phyloP scores from a whole-genome alignment of 2,113 vertebrate genomes.

The Lota lota region DNA sequence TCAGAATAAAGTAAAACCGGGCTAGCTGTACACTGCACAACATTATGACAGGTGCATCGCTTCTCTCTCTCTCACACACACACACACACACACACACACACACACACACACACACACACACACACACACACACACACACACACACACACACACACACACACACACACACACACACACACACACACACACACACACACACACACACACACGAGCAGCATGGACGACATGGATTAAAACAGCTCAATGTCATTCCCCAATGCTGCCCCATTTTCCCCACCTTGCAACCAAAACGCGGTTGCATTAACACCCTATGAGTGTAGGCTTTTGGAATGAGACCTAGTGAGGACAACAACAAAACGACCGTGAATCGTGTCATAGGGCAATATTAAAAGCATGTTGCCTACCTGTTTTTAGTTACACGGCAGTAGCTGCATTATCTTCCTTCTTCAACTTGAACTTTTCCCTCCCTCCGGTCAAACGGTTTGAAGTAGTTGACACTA shows the following conservation, averaged over 20 bases:
- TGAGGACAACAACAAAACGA: slow-evolving; percentile 25
- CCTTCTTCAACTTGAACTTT: slow-evolving; percentile 69
- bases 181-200: slow-evolving; percentile 11
- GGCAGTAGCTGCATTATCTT: slow-evolving; percentile 61
- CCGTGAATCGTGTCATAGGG: slow-evolving; percentile 12
- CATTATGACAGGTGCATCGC: too few relatives aligned
- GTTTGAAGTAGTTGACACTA: slow-evolving; percentile 51
- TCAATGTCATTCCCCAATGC: slow-evolving; percentile 59
- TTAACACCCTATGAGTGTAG: slow-evolving; percentile 31
- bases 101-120: too few relatives aligned
- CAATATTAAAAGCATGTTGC: slow-evolving; percentile 34
- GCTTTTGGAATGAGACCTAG: slow-evolving; percentile 14
- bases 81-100: too few relatives aligned
- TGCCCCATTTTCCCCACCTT: slow-evolving; percentile 26
- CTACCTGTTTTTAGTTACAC: slow-evolving; percentile 65
- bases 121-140: not conserved
- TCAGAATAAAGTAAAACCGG: not conserved
- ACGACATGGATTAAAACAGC: slow-evolving; percentile 35
- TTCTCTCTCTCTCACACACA: too few relatives aligned
- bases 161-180: slow-evolving; percentile 8
- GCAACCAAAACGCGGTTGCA: slow-evolving; percentile 22
- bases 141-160: slow-evolving; percentile 8
- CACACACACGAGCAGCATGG: slow-evolving; percentile 15
- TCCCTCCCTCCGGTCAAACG: slow-evolving; percentile 42
- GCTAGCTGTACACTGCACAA: too few relatives aligned